phyloP scores from a whole-genome alignment of 2,888 invertebrate genomes.

The Lymantria monacha region DNA sequence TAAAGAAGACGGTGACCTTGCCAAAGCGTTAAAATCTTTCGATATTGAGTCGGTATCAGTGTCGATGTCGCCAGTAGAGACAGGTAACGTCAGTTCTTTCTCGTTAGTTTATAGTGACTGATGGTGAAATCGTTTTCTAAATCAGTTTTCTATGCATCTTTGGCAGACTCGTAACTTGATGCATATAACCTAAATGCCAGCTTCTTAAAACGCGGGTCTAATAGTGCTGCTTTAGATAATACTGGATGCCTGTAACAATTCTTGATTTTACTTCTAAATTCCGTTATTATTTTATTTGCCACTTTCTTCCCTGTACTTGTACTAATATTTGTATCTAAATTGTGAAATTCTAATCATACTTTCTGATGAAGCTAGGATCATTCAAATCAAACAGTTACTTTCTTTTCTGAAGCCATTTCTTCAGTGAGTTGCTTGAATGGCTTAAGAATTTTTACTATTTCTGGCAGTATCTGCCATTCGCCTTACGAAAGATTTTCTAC shows the following conservation, averaged over 20 bases:
- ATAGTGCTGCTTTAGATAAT: constrained; percentile 15
- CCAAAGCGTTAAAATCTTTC: constrained; percentile 24
- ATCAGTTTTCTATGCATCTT: constrained; percentile 24
- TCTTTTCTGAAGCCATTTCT: too few relatives aligned
- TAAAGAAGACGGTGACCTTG: constrained; percentile 13
- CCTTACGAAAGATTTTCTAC: constrained; percentile 26
- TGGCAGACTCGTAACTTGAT: constrained; percentile 25
- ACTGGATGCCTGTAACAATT: constrained; percentile 31
- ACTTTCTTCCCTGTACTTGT: too few relatives aligned
- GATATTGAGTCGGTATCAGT: constrained; percentile 16
- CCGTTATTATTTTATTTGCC: constrained; percentile 15
- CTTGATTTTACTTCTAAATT: constrained; percentile 30
- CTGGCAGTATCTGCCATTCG: constrained; percentile 30
- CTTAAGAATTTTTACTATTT: constrained; percentile 31
- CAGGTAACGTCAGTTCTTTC: too few relatives aligned
- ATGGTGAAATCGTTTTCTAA: constrained; percentile 23
- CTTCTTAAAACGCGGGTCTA: constrained; percentile 22
- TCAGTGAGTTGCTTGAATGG: constrained; percentile 13
- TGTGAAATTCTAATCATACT: too few relatives aligned
- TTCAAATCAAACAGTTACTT: too few relatives aligned
- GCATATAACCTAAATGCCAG: constrained; percentile 22
- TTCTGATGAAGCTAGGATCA: too few relatives aligned
- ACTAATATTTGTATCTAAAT: too few relatives aligned
- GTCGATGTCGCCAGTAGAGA: constrained; percentile 3
- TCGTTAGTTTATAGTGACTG: constrained; percentile 7